Conservation (phyloP, 2,113 vertebrate species). For the Emydura subglobosa region DNA sequence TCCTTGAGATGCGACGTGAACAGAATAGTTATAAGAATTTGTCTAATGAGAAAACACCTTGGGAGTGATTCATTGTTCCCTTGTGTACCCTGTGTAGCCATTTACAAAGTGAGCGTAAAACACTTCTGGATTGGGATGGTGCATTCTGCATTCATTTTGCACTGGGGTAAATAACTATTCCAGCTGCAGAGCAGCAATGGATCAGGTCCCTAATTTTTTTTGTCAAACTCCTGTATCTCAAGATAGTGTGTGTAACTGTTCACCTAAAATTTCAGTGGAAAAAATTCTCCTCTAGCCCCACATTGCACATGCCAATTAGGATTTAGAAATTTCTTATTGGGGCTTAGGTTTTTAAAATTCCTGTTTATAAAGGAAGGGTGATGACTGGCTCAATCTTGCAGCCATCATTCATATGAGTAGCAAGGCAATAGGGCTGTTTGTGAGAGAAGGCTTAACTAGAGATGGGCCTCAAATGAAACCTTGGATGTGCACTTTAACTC, state of each 20-base stretch:
- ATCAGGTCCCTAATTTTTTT: fast-evolving
- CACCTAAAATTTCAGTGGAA: background rate
- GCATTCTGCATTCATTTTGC: background rate
- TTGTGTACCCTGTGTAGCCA: background rate
- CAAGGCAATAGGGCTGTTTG: background rate
- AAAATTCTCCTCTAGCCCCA: background rate
- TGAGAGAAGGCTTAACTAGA: background rate
- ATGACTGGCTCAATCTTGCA: background rate
- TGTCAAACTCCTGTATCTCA: background rate
- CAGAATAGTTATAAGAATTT: background rate
- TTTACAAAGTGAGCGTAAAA: background rate
- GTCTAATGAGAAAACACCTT: background rate
- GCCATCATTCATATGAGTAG: background rate
- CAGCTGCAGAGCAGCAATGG: fast-evolving
- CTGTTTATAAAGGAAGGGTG: background rate
- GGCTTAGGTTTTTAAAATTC: background rate
- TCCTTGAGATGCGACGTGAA: background rate
- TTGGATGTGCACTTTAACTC: background rate
- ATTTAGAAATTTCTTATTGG: background rate
- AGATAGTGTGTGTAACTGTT: background rate
- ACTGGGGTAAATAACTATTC: background rate
- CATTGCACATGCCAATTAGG: background rate
- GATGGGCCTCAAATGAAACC: background rate
- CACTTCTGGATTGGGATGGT: background rate
- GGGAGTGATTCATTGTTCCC: background rate